A percentile compares a stretch with the other conserved stretches of the same genome.
Evolutionary conservation across 2,113 vertebrate species (phyloP).

Genomic region (Proteles cristata): DNA sequence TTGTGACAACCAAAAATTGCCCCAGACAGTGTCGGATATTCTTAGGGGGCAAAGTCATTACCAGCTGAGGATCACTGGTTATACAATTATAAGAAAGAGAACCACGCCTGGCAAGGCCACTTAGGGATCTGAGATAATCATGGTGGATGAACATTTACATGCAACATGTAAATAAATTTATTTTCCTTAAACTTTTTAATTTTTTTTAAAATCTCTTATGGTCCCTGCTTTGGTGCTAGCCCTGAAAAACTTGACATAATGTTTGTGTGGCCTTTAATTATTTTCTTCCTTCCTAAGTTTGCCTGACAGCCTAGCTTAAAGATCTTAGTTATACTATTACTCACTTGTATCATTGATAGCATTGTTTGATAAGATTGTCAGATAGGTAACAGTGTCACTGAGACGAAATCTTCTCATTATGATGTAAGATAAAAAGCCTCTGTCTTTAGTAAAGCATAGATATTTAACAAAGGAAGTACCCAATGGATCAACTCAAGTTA

Average conservation of each 20-base stretch:
- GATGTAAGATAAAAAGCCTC: not conserved
- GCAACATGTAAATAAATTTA: not conserved
- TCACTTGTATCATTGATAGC: slow-evolving; percentile 67
- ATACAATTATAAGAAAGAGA: not conserved
- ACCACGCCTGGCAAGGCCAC: not conserved
- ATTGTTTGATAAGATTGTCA: slow-evolving; percentile 60
- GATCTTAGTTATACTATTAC: slow-evolving; percentile 57
- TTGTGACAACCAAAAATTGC: not conserved
- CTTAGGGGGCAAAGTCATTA: not conserved
- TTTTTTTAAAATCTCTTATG: not conserved
- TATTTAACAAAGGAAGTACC: not conserved
- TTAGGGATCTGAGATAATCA: not conserved
- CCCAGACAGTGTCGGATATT: not conserved
- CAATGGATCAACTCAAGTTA: slow-evolving; percentile 28
- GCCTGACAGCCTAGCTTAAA: slow-evolving; percentile 41
- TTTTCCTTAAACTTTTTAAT: slow-evolving; percentile 6
- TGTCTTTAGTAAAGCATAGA: slow-evolving; percentile 29
- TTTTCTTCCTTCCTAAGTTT: slow-evolving; percentile 80
- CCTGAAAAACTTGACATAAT: not conserved
- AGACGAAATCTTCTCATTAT: slow-evolving; percentile 73
- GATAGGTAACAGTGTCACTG: slow-evolving; percentile 60
- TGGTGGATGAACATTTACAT: not conserved
- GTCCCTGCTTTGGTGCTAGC: not conserved
- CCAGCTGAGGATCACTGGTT: not conserved
- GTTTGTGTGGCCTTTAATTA: not conserved